phyloP scores from a whole-genome alignment of 2,113 vertebrate species.

The Zosterops pallidus region DNA sequence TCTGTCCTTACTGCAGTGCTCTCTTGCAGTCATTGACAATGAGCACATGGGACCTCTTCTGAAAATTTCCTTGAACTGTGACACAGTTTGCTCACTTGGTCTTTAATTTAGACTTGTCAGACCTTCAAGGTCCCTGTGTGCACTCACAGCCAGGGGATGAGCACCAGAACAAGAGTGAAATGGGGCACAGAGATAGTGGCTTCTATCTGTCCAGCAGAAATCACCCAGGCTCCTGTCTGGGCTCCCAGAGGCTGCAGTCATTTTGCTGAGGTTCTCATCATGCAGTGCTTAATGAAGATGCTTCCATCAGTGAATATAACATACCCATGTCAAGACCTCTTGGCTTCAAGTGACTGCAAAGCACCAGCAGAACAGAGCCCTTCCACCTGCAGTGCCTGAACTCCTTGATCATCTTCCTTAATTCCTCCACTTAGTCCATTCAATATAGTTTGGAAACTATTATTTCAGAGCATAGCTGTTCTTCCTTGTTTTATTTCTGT shows the following conservation, averaged over 20 bases:
- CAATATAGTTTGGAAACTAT: background rate
- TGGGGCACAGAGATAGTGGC: background rate
- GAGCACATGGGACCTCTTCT: background rate
- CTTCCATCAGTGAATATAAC: background rate
- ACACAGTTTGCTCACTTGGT: background rate
- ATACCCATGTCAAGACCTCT: background rate
- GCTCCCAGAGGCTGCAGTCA: background rate
- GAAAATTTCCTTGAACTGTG: background rate
- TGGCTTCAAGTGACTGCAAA: background rate
- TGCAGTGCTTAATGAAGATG: background rate
- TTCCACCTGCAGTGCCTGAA: background rate
- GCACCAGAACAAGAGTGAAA: background rate
- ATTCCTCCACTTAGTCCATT: background rate
- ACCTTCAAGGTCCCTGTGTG: background rate
- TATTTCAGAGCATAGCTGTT: background rate
- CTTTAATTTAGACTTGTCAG: background rate
- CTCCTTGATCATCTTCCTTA: background rate
- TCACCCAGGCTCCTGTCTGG: background rate
- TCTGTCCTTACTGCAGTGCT: background rate
- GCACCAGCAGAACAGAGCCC: background rate
- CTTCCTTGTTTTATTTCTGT: background rate
- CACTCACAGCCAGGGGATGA: background rate
- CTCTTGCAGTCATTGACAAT: background rate
- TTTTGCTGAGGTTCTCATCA: background rate
- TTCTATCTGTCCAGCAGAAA: background rate